Evolutionary conservation across 1,140 invertebrate species (phyloP).

Genomic region (Palaemon carinicauda): DNA sequence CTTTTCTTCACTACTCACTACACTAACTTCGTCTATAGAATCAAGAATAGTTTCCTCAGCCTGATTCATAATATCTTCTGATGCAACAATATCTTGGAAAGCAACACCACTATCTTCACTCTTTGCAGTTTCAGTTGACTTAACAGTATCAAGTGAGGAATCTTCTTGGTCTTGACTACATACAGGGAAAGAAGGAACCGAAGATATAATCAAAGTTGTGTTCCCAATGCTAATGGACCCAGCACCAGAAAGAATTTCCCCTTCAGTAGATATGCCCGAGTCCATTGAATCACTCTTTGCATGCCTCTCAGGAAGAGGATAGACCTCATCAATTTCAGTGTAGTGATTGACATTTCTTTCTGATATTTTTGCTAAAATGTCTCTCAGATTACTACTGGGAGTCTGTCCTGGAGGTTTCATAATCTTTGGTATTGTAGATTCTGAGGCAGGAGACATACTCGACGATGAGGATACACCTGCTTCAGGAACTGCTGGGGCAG

Average conservation of each 20-base stretch:
- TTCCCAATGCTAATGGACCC: background rate
- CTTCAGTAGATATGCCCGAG: conserved; percentile 56
- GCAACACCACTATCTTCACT: conserved; percentile 43
- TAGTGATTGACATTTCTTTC: background rate
- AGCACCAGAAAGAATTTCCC: conserved; percentile 20
- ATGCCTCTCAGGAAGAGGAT: conserved; percentile 33
- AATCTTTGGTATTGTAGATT: conserved; percentile 26
- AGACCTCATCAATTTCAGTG: background rate
- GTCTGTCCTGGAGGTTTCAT: background rate
- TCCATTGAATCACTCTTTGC: conserved; percentile 56
- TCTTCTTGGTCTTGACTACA: background rate
- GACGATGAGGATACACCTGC: background rate
- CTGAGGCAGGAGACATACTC: background rate
- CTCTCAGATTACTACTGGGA: background rate
- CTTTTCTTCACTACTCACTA: conserved; percentile 28
- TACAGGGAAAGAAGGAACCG: background rate
- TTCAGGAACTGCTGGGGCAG: background rate
- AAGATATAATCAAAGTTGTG: background rate
- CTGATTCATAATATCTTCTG: conserved; percentile 16
- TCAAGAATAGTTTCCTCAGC: background rate
- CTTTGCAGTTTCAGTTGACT: conserved; percentile 34
- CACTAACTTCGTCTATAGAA: background rate
- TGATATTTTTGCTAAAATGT: background rate
- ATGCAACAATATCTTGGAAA: background rate
- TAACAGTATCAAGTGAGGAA: conserved; percentile 36